phyloP scores from a whole-genome alignment of 1,140 invertebrate species.

The Yoshiicerus persimilis region DNA sequence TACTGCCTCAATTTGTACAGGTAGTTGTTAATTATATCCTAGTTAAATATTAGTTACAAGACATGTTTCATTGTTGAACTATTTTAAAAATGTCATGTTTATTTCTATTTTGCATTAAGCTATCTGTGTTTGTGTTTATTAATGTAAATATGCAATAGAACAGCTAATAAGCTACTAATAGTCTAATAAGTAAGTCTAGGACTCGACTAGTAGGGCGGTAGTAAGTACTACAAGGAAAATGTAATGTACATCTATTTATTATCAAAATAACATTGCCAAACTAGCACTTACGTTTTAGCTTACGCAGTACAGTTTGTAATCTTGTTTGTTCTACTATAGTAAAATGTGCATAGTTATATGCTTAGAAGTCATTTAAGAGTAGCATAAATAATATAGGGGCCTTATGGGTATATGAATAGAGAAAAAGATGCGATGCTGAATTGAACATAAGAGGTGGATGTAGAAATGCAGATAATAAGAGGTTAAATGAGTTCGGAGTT shows the following conservation, averaged over 20 bases:
- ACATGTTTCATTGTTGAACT: too few relatives aligned
- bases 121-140: not conserved
- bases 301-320: not conserved
- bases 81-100: too few relatives aligned
- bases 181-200: not conserved
- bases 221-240: not conserved
- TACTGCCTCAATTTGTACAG: not conserved
- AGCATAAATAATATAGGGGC: not conserved
- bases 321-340: not conserved
- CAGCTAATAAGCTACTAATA: not conserved
- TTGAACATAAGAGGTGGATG: not conserved
- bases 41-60: too few relatives aligned
- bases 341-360: not conserved
- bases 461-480: slow-evolving; percentile 8
- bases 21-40: not conserved
- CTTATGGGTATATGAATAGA: not conserved
- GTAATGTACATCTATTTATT: not conserved
- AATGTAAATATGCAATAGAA: not conserved
- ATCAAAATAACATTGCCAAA: not conserved
- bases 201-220: not conserved
- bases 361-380: not conserved
- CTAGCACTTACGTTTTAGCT: not conserved
- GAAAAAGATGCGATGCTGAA: slow-evolving; percentile 1
- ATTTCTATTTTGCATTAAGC: too few relatives aligned
- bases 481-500: slow-evolving; percentile 21